Conservation (phyloP, 2,888 invertebrate genomes). For the Cataglyphis rosenhaueri region DNA sequence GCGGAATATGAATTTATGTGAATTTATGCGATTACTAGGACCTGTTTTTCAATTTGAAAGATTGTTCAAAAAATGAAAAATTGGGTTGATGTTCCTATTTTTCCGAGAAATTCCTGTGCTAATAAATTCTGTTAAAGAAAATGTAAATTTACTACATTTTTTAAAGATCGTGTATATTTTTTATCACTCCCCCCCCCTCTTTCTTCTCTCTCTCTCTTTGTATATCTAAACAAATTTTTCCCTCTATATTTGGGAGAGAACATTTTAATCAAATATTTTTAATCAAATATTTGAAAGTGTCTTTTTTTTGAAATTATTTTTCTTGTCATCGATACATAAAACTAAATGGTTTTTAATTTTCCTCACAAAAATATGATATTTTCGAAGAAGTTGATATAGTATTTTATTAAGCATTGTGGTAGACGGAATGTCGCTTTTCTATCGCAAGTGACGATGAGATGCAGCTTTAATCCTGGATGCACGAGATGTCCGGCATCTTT, state of each 20-base stretch:
- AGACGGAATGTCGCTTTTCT: not conserved
- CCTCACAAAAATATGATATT: not conserved
- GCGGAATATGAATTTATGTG: not conserved
- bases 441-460: not conserved
- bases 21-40: not conserved
- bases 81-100: not conserved
- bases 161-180: not conserved
- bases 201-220: not conserved
- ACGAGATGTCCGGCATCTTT: not conserved
- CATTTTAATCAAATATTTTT: not conserved
- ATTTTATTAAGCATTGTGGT: not conserved
- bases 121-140: not conserved
- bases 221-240: not conserved
- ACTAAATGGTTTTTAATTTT: not conserved
- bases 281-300: not conserved
- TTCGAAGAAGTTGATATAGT: not conserved
- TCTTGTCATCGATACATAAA: not conserved
- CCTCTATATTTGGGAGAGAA: not conserved
- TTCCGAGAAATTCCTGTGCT: not conserved
- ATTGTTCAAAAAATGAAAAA: not conserved
- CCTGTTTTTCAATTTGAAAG: conserved; percentile 8
- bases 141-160: not conserved
- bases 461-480: not conserved
- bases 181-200: too few relatives aligned
- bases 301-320: not conserved